These are phyloP conservation scores for Stigmatopora nigra DNA, from an alignment of 2,113 vertebrate species.

Conservation along the genomic window DNA sequence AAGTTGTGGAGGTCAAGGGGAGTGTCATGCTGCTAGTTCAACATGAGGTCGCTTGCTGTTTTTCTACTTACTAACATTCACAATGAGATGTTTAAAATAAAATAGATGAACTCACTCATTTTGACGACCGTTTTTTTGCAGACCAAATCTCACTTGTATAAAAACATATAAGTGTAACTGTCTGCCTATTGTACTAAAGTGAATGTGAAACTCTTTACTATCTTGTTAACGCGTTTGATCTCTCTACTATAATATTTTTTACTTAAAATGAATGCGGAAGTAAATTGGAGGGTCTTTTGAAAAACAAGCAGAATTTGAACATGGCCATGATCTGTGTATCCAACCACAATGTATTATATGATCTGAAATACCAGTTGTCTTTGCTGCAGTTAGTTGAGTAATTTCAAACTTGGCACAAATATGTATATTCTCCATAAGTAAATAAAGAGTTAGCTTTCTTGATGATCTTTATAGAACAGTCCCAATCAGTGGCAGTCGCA, in stretches of 20 bases:
- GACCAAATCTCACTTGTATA: neutral
- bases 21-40: constrained; percentile 29
- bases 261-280: neutral
- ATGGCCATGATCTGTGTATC: too few relatives aligned
- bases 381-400: too few relatives aligned
- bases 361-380: too few relatives aligned
- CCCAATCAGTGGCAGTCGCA: too few relatives aligned
- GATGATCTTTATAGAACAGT: too few relatives aligned
- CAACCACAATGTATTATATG: too few relatives aligned
- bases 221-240: constrained; percentile 44
- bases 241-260: constrained; percentile 32
- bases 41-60: constrained; percentile 22
- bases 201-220: constrained; percentile 35
- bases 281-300: neutral
- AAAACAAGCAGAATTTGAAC: too few relatives aligned
- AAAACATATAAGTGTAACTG: constrained; percentile 1
- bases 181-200: constrained; percentile 31
- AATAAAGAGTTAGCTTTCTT: too few relatives aligned
- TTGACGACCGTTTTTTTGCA: neutral
- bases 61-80: constrained; percentile 7
- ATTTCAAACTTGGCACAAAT: too few relatives aligned
- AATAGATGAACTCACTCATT: neutral
- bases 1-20: constrained; percentile 31
- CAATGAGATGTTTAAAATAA: neutral
- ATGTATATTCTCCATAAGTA: too few relatives aligned